Evolutionary conservation across 2,888 invertebrate species (phyloP).

Genomic region (Stenodera caucasica): DNA sequence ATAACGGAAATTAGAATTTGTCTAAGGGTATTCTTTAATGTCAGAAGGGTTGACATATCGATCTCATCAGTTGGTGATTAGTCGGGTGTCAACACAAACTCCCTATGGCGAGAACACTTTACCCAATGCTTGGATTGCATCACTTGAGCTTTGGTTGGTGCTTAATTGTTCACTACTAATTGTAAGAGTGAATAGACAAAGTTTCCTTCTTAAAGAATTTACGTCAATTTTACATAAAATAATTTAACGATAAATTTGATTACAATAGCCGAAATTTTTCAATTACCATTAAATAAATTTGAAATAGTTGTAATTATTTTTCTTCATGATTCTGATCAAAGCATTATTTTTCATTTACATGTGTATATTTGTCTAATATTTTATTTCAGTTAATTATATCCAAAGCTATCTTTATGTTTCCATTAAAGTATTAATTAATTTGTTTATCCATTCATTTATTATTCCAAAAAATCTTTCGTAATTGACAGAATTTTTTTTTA

Average conservation of each 20-base stretch:
- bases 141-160: slow-evolving; percentile 24
- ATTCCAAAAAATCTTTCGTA: neutral
- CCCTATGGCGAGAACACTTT: slow-evolving; percentile 30
- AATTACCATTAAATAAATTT: no score
- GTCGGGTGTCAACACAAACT: slow-evolving; percentile 30
- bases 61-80: slow-evolving; percentile 29
- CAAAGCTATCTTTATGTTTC: slow-evolving; percentile 23
- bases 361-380: no score
- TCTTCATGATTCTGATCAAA: slow-evolving; percentile 25
- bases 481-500: neutral
- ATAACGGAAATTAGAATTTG: slow-evolving; percentile 15
- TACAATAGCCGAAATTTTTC: neutral
- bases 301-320: slow-evolving; percentile 15
- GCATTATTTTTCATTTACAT: slow-evolving; percentile 17
- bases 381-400: no score
- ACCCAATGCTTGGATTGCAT: slow-evolving; percentile 24
- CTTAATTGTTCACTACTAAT: slow-evolving; percentile 23
- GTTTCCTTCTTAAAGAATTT: slow-evolving; percentile 7
- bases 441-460: slow-evolving; percentile 15
- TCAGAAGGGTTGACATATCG: slow-evolving; percentile 24
- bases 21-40: slow-evolving; percentile 26
- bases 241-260: neutral
- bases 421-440: slow-evolving; percentile 27
- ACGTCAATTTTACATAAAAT: neutral
- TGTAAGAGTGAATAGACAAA: slow-evolving; percentile 12